phyloP scores from a whole-genome alignment of 2,888 invertebrate species.

The Ophioninae sp. region DNA sequence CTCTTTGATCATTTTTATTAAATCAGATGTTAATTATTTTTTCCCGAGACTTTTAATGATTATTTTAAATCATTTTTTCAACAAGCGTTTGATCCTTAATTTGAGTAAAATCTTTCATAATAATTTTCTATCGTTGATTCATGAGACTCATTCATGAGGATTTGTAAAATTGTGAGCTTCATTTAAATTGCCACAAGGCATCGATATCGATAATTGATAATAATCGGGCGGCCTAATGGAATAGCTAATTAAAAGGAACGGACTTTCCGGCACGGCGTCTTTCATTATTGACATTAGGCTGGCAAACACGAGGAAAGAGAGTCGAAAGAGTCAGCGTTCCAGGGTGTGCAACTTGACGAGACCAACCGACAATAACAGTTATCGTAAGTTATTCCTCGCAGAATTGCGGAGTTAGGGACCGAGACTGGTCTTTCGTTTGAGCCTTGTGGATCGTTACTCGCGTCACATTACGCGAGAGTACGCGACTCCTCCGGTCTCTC shows the following conservation, averaged over 20 bases:
- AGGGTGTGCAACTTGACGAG: conserved; percentile 27
- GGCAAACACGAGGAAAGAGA: conserved; percentile 40
- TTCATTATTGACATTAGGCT: conserved; percentile 51
- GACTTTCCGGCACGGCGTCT: conserved; percentile 50
- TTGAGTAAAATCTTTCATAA: too few species aligned
- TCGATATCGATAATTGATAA: conserved; percentile 28
- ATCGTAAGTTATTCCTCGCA: conserved; percentile 48
- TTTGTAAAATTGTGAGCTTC: not conserved
- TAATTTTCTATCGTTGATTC: too few species aligned
- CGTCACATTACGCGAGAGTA: not conserved
- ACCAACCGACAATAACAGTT: conserved; percentile 53
- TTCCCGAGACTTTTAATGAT: too few species aligned
- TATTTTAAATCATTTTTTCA: too few species aligned
- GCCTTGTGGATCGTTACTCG: not conserved
- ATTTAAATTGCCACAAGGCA: conserved; percentile 14
- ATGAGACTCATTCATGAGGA: not conserved
- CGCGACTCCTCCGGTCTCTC: not conserved
- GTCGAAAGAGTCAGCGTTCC: conserved; percentile 48
- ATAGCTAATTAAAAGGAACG: conserved; percentile 49
- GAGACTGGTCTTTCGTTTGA: conserved; percentile 38
- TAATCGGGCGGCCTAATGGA: conserved; percentile 33
- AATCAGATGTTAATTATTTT: too few species aligned
- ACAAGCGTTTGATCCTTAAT: too few species aligned
- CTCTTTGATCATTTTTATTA: too few species aligned
- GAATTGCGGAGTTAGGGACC: conserved; percentile 49